A percentile compares a stretch with the other conserved stretches of the same genome.
Evolutionary conservation across 2,113 vertebrate genomes (phyloP).

Genomic region (Oncorhynchus kisutch): DNA sequence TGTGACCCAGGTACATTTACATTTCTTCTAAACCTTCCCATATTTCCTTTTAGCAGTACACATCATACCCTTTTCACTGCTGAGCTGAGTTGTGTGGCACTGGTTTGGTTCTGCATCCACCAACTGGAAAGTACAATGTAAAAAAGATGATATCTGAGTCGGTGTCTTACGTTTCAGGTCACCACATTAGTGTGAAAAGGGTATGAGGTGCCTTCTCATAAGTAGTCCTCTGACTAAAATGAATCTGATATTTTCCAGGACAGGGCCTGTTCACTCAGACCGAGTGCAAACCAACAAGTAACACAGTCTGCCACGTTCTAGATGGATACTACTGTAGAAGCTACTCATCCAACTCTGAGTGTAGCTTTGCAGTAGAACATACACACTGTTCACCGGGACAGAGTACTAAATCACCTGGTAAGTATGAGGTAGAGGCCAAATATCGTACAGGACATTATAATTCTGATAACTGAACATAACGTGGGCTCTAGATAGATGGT

Average conservation of each 20-base stretch:
- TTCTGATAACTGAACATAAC: neutral
- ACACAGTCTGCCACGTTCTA: neutral
- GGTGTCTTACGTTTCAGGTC: neutral
- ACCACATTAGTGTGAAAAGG: neutral
- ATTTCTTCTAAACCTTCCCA: neutral
- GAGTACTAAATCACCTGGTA: neutral
- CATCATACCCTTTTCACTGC: neutral
- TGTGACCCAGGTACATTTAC: neutral
- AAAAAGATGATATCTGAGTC: neutral
- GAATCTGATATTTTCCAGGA: neutral
- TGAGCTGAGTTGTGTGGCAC: neutral
- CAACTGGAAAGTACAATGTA: too few relatives aligned
- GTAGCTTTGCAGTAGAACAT: neutral
- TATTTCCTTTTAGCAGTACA: neutral
- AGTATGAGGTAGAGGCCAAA: neutral
- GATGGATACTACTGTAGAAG: neutral
- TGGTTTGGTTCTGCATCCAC: neutral
- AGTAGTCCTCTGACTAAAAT: neutral
- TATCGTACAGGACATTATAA: neutral
- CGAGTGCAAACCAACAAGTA: neutral
- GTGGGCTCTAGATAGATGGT: neutral
- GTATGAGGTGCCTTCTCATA: neutral
- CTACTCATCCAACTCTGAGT: neutral
- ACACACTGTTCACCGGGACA: neutral
- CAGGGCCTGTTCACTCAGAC: neutral